These are phyloP conservation scores for Nyleta sp. DNA, from an alignment of 2,888 invertebrate genomes.

Conservation along the genomic window DNA sequence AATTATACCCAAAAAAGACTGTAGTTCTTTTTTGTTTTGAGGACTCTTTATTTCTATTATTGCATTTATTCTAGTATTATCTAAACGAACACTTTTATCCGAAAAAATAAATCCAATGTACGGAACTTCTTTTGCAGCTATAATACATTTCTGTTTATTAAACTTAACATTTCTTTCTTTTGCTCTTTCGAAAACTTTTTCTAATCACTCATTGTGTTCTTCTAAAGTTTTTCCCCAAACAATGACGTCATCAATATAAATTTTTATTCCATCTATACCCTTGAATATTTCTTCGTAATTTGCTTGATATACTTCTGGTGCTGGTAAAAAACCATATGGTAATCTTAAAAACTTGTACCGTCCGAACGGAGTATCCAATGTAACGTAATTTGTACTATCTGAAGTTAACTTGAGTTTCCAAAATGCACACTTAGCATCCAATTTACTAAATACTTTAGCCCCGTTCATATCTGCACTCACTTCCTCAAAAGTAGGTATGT, in stretches of 20 bases:
- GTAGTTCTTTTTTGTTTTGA: conserved; percentile 42
- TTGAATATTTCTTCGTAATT: conserved; percentile 66
- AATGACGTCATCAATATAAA: conserved; percentile 73
- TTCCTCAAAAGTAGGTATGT: background rate
- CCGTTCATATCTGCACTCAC: background rate
- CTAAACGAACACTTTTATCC: conserved; percentile 49
- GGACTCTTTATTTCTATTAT: conserved; percentile 57
- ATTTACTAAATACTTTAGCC: conserved; percentile 11
- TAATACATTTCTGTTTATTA: conserved; percentile 67
- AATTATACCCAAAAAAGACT: conserved; percentile 16
- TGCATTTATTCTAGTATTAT: conserved; percentile 59
- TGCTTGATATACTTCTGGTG: conserved; percentile 72
- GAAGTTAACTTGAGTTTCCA: conserved; percentile 58
- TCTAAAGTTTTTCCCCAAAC: conserved; percentile 25
- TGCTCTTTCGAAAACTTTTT: conserved; percentile 60
- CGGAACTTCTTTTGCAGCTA: too few species aligned
- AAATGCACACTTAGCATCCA: conserved; percentile 70
- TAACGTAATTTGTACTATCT: conserved; percentile 57
- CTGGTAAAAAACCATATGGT: conserved; percentile 70
- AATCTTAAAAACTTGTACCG: conserved; percentile 71
- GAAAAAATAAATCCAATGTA: too few species aligned
- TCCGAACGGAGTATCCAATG: conserved; percentile 71
- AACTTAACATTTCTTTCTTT: conserved; percentile 43
- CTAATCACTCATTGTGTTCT: conserved; percentile 40
- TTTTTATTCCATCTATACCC: conserved; percentile 66